Evolutionary conservation across 1,140 invertebrate genomes (phyloP), one percentile per base, ranked within the genome.

Genomic region (Bombus haemorrhoidalis): DNA sequence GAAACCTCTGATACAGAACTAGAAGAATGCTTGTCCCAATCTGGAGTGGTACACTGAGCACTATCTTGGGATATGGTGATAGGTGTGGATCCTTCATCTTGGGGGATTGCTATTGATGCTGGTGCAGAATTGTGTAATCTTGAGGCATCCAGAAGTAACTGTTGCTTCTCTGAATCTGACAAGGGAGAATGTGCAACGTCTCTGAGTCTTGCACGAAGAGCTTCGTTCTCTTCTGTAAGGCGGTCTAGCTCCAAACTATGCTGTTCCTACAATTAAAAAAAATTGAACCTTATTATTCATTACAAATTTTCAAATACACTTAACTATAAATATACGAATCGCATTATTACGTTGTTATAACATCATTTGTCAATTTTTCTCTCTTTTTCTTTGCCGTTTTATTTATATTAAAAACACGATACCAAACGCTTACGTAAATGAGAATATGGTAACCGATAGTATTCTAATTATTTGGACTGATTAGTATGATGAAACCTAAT

Each of bases 11-110:
- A 98, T 39, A 98, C 96, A 41, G 97, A 98, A 79, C 97, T 97
- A 32, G 96, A 96, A 41, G 98, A 98, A 92, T 98, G 97, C 93
- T 98, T 98, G 91, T 98, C 98, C 98, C 98, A 98, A 87, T 98
- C 98, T 5, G 97, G 97, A 1, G 96, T 96, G 59, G 96, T 96
- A 79, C 96, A 96, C 32, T 97, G 96, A 47, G 96, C 96, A 88
- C 96, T 96, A 86, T 97, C 96, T 34, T 95, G 95, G 73, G 95
- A 94, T 76, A 95, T 95, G 91, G 90, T 81, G 72, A 87, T 90
- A 64, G 90, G 83, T 15, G 82, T 77, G 32, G 86, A 87, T 47
- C 91, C 92, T 89, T 95, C 94, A 80, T 95, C 95, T 91, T 95
- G 93, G 71, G 92, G 90, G n/a, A 92, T 91, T n/a, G 95, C 94